Evolutionary conservation across 2,113 vertebrate species (phyloP).

Genomic region (Synodontis membranacea): DNA sequence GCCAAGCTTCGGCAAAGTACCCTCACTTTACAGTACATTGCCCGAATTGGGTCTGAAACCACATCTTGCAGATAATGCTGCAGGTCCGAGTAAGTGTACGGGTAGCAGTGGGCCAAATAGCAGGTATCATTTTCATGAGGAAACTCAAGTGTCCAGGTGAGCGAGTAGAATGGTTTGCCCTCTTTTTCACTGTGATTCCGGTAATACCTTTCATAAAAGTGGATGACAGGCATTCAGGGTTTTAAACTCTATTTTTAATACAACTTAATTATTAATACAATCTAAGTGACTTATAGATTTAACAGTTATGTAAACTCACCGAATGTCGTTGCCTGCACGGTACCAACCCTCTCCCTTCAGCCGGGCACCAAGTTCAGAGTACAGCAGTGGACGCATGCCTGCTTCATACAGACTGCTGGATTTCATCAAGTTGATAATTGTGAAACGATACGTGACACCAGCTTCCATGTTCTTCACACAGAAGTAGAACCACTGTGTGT

Average conservation of each 20-base stretch:
- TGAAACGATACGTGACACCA: slow-evolving; percentile 82
- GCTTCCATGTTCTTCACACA: slow-evolving; percentile 83
- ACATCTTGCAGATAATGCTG: slow-evolving; percentile 76
- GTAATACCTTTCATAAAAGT: slow-evolving; percentile 68
- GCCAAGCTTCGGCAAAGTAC: slow-evolving; percentile 85
- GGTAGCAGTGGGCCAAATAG: slow-evolving; percentile 89
- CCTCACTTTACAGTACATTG: slow-evolving; percentile 76
- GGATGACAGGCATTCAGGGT: neutral
- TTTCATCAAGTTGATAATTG: slow-evolving; percentile 89
- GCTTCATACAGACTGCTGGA: slow-evolving; percentile 81
- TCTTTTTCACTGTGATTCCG: slow-evolving; percentile 58
- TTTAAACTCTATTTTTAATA: neutral
- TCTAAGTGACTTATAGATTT: neutral
- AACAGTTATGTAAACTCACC: slow-evolving; percentile 24
- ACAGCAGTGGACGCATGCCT: slow-evolving; percentile 85
- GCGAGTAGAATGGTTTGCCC: slow-evolving; percentile 65
- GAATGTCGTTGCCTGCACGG: slow-evolving; percentile 72
- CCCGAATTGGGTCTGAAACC: slow-evolving; percentile 67
- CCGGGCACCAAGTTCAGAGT: slow-evolving; percentile 80
- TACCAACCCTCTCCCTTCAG: slow-evolving; percentile 77
- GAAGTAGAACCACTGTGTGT: slow-evolving; percentile 98
- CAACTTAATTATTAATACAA: neutral
- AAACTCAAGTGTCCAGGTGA: slow-evolving; percentile 86
- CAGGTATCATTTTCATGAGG: slow-evolving; percentile 82
- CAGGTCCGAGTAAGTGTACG: slow-evolving; percentile 88